phyloP scores from a whole-genome alignment of 2,113 vertebrate genomes.

The Grantiella picta region DNA sequence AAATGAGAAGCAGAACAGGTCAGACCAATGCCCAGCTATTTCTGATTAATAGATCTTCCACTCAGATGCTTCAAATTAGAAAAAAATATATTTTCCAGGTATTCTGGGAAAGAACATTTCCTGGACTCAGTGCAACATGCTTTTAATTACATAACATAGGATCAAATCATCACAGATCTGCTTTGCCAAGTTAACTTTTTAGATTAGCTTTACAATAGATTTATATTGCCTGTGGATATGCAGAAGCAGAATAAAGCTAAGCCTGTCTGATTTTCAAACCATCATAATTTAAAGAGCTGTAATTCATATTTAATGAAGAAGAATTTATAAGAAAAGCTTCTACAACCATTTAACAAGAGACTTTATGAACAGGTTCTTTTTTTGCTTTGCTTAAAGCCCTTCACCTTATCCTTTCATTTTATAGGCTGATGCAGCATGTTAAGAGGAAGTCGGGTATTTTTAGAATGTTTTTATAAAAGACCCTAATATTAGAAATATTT shows the following conservation, averaged over 20 bases:
- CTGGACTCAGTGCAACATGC: not conserved
- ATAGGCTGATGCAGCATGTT: conserved; percentile 28
- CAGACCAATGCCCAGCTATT: not conserved
- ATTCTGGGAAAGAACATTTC: not conserved
- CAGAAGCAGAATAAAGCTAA: conserved; percentile 57
- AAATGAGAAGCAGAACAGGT: not conserved
- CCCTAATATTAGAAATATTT: conserved; percentile 49
- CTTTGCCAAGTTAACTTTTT: conserved; percentile 42
- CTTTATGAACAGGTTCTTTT: conserved; percentile 22
- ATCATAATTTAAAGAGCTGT: conserved; percentile 56
- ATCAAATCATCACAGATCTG: conserved; percentile 49
- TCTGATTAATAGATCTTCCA: not conserved
- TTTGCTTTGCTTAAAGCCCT: conserved; percentile 49
- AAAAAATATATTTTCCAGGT: conserved; percentile 23
- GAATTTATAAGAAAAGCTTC: conserved; percentile 61
- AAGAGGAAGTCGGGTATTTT: conserved; percentile 55
- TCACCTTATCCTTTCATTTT: conserved; percentile 45
- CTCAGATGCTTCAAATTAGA: not conserved
- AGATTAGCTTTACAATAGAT: conserved; percentile 60
- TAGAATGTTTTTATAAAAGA: conserved; percentile 32
- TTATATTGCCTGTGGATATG: conserved; percentile 42
- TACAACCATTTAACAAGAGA: conserved; percentile 49
- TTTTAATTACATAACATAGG: conserved; percentile 33
- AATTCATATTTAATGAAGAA: conserved; percentile 72
- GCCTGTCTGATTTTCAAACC: conserved; percentile 49